phyloP scores from a whole-genome alignment of 2,113 vertebrate genomes.

The human region DNA sequence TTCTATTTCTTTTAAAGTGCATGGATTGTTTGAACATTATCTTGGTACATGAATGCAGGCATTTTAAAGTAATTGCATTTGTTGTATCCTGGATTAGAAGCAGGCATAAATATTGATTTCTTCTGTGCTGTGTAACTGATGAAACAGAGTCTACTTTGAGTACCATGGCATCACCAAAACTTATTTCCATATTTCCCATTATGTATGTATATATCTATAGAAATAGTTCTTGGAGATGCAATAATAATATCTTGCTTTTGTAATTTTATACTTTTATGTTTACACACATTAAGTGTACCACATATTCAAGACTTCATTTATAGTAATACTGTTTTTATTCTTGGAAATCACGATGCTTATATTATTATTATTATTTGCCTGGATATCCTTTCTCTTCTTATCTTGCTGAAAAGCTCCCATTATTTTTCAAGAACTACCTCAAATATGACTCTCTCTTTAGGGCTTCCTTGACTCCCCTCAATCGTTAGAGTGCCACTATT shows the following conservation, averaged over 20 bases:
- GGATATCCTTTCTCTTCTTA: neutral
- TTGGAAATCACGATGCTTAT: slow-evolving; percentile 4
- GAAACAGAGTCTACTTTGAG: neutral
- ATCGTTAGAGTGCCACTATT: neutral
- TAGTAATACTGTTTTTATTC: neutral
- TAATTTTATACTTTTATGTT: slow-evolving; percentile 18
- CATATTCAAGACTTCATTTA: slow-evolving; percentile 21
- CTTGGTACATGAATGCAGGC: slow-evolving; percentile 38
- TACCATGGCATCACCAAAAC: neutral
- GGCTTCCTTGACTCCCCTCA: neutral
- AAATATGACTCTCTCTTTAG: neutral
- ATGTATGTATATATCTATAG: neutral
- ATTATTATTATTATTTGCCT: neutral
- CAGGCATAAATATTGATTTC: slow-evolving; percentile 58
- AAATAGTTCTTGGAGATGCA: neutral
- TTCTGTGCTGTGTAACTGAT: slow-evolving; percentile 35
- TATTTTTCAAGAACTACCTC: neutral
- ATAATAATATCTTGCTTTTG: slow-evolving; percentile 36
- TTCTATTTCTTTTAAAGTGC: slow-evolving; percentile 57
- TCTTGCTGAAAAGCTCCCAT: neutral
- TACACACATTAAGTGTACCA: slow-evolving; percentile 1
- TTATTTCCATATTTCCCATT: slow-evolving; percentile 27
- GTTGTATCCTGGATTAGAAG: slow-evolving; percentile 48
- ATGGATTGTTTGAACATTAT: slow-evolving; percentile 55
- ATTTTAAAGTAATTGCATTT: slow-evolving; percentile 68